phyloP scores from a whole-genome alignment of 2,888 invertebrate species.

The Deilephila porcellus region DNA sequence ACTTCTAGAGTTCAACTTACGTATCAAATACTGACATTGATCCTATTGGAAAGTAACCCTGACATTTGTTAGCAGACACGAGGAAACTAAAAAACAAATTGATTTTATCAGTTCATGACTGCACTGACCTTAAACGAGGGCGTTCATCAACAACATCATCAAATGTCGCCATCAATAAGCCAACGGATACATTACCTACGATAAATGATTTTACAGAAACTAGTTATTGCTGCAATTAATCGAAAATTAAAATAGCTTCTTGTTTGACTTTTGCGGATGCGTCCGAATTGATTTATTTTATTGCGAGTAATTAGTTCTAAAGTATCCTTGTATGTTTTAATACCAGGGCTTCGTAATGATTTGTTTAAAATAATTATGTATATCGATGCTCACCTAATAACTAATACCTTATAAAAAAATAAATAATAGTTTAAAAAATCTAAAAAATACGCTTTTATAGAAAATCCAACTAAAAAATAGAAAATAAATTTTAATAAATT shows the following conservation, averaged over 20 bases:
- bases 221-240: conserved; percentile 10
- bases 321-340: not conserved
- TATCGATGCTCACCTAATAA: not conserved
- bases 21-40: conserved; percentile 11
- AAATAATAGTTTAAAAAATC: too few relatives aligned
- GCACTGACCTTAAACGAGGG: conserved; percentile 48
- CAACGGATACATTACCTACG: not conserved
- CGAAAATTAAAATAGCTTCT: not conserved
- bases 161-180: conserved; percentile 21
- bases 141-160: conserved; percentile 28
- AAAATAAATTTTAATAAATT: too few relatives aligned
- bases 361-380: not conserved
- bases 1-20: not conserved
- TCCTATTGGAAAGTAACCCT: conserved; percentile 54
- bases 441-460: too few relatives aligned
- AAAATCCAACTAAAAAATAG: too few relatives aligned
- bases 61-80: conserved; percentile 53
- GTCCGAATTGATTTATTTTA: not conserved
- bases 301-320: not conserved
- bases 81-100: conserved; percentile 54
- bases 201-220: conserved; percentile 2
- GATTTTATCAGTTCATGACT: conserved; percentile 54
- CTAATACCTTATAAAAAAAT: too few relatives aligned
- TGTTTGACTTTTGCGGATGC: not conserved
- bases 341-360: not conserved